Evolutionary conservation across 2,113 vertebrate species (phyloP), one percentile per base, ranked within the genome.

Genomic region (Synchiropus splendidus): DNA sequence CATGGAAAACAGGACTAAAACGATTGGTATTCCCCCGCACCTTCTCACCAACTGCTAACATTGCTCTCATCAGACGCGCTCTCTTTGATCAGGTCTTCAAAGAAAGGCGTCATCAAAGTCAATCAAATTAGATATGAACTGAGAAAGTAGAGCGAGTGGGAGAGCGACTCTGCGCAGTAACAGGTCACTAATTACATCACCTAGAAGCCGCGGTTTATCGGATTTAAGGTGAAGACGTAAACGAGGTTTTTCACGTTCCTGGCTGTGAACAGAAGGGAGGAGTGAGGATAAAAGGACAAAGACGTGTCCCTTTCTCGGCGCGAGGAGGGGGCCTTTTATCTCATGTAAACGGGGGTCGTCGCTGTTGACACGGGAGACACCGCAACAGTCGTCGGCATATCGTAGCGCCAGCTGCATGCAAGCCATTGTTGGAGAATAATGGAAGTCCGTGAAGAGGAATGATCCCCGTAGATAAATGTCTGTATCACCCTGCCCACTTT

Each of bases 1-100:
- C 42, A 21, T 32, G 32, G 18, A 34, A 48, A 55, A 18, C 45
- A 48, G 27, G 30, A 36, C 54, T 56, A 31, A 51, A 52, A 50
- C 14, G 48, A 71, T 79, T 77, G 63, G 64, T 83, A 74, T 81
- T 69, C 75, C 61, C 62, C 45, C 64, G 67, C 45, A 60, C 54
- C 63, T 73, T 68, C 69, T 59, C 67, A 60, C 48, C 70, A 65
- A 78, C 69, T 68, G 67, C 68, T 80, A 81, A 79, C 74, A 80
- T 71, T 52, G 70, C 54, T 74, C 66, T 72, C 74, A 77, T 74
- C 76, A 68, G 67, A 77, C 65, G 49, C 58, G 35, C 47, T 14
- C 13, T 69, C 74, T 79, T 82, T 82, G 77, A 82, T 82, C 77
- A 59, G 59, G 42, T 71, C 74, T 82, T 82, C 79, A 82, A 82